Percentiles rank a stretch among this genome's conserved stretches.
Conservation (phyloP, 2,113 vertebrate genomes). For the Scopus umbretta region DNA sequence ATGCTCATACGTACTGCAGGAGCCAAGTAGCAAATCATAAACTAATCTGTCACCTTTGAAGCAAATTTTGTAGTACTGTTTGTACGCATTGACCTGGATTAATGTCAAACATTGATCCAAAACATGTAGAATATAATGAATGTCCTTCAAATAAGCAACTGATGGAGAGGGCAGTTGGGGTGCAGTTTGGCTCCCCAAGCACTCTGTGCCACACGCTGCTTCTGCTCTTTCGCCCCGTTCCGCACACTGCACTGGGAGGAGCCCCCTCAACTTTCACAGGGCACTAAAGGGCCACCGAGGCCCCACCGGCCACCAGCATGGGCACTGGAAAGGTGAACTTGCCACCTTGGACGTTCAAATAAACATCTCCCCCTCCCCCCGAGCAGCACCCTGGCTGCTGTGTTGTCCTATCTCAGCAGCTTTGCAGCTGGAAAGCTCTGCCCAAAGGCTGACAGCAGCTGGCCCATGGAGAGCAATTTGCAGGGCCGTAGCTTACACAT, state of each 20-base stretch:
- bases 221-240: not conserved
- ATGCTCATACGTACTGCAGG: not conserved
- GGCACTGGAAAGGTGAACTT: not conserved
- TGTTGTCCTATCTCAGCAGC: fast-evolving
- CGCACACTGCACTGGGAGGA: fast-evolving
- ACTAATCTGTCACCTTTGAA: not conserved
- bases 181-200: not conserved
- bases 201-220: fast-evolving
- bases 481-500: not conserved
- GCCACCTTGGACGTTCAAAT: fast-evolving
- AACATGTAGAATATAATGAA: fast-evolving
- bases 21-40: not conserved
- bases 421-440: fast-evolving
- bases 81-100: not conserved
- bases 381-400: not conserved
- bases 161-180: not conserved
- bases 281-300: fast-evolving
- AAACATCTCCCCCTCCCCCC: fast-evolving
- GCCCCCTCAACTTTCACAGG: fast-evolving
- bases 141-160: too few species aligned
- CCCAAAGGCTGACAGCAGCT: not conserved
- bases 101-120: fast-evolving
- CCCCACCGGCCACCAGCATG: fast-evolving
- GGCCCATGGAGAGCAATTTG: not conserved
- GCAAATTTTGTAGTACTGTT: not conserved